A percentile compares a stretch with the other conserved stretches of the same genome.
Evolutionary conservation across 2,888 invertebrate genomes (phyloP).

Genomic region (Cheilosia scutellata): DNA sequence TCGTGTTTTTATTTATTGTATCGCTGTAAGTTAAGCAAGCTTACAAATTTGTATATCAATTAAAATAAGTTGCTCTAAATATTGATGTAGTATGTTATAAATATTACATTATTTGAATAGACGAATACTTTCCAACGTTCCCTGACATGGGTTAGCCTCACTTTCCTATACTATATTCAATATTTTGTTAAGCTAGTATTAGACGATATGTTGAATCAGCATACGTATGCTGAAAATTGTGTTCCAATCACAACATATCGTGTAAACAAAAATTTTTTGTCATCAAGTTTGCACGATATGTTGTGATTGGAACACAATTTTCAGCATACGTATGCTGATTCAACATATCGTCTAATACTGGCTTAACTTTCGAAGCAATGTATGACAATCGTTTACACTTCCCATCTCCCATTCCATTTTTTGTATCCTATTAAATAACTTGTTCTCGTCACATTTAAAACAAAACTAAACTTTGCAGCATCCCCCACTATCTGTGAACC

Average conservation of each 20-base stretch:
- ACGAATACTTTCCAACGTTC: neutral
- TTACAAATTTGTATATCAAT: neutral
- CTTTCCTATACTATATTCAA: constrained; percentile 4
- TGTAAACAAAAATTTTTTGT: too few species aligned
- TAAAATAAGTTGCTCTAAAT: neutral
- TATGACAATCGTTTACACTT: constrained; percentile 35
- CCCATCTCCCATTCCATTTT: constrained; percentile 51
- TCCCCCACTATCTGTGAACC: constrained; percentile 60
- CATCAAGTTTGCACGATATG: too few species aligned
- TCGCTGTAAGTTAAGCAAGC: neutral
- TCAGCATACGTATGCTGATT: too few species aligned
- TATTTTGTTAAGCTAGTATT: too few species aligned
- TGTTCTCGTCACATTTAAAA: neutral
- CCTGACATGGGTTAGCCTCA: constrained; percentile 6
- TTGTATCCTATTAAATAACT: constrained; percentile 20
- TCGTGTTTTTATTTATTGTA: neutral
- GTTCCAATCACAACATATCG: too few species aligned
- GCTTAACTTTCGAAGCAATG: constrained; percentile 2
- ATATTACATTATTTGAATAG: constrained; percentile 8
- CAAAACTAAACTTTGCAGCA: constrained; percentile 32
- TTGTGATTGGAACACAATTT: too few species aligned
- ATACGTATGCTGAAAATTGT: too few species aligned
- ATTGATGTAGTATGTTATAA: neutral
- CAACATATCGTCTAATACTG: too few species aligned
- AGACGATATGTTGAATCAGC: too few species aligned